Evolutionary conservation across 2,113 vertebrate genomes (phyloP).

Genomic region (Mustelus asterias): DNA sequence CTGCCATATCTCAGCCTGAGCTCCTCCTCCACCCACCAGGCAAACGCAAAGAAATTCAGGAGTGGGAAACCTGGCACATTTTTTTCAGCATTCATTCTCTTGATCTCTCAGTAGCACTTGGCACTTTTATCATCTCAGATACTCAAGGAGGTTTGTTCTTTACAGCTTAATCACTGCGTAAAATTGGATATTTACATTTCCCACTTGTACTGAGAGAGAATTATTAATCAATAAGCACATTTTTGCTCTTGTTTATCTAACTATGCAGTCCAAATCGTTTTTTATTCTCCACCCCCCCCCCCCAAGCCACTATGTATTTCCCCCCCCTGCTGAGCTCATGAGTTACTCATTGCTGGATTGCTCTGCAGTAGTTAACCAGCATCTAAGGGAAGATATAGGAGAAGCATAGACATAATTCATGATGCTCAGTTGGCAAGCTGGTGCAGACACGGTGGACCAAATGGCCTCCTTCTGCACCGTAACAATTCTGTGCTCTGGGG

Average conservation of each 20-base stretch:
- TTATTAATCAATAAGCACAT: not conserved
- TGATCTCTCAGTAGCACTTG: not conserved
- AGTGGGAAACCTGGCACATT: not conserved
- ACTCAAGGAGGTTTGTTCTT: not conserved
- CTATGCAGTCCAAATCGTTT: not conserved
- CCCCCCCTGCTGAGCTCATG: not conserved
- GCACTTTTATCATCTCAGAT: not conserved
- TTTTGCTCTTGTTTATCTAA: not conserved
- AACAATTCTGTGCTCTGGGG: not conserved
- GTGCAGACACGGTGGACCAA: no score
- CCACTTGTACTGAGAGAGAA: not conserved
- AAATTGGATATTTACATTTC: not conserved
- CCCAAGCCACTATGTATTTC: not conserved
- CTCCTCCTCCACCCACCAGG: not conserved
- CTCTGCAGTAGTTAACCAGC: not conserved
- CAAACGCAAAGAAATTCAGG: not conserved
- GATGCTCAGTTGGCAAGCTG: no score
- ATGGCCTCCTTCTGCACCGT: no score
- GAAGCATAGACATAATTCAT: no score
- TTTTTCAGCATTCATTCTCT: not conserved
- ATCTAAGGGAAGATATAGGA: not conserved
- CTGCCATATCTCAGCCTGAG: not conserved
- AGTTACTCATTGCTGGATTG: not conserved
- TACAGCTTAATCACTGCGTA: not conserved
- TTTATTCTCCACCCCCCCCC: not conserved